These are phyloP conservation scores for Patiria miniata DNA, from an alignment of 35 echinoderm and acorn worm species.

Conservation along the genomic window DNA sequence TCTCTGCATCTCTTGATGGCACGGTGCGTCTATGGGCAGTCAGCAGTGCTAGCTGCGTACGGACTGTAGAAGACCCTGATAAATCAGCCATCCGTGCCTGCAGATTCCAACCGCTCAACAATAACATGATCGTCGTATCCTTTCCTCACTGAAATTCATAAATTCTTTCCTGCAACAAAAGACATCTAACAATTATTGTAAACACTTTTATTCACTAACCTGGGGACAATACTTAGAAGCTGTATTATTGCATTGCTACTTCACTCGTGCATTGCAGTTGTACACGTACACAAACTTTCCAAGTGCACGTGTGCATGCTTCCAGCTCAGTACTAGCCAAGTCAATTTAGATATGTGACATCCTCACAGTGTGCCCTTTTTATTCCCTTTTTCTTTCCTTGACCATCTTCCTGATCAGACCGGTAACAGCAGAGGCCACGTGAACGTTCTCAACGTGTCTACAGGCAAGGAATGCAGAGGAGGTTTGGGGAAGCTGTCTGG, in stretches of 20 bases:
- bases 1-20: constrained; percentile 82
- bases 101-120: constrained; percentile 96
- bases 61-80: constrained; percentile 76
- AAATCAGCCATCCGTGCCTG: constrained; percentile 67
- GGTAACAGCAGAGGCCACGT: constrained; percentile 82
- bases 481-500: constrained; percentile 80
- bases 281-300: too few species aligned
- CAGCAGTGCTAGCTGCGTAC: constrained; percentile 77
- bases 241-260: too few species aligned
- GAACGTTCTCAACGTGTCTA: constrained; percentile 89
- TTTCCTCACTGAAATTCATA: too few species aligned
- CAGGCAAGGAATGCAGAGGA: constrained; percentile 80
- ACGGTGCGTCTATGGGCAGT: constrained; percentile 85
- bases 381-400: background rate
- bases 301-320: too few species aligned
- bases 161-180: too few species aligned
- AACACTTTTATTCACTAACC: too few species aligned
- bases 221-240: too few species aligned
- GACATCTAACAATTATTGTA: too few species aligned
- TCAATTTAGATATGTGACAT: background rate
- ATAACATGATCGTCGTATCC: constrained; percentile 99
- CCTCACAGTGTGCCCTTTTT: background rate
- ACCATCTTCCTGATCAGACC: constrained; percentile 43
- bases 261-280: too few species aligned
- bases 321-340: too few species aligned